Conservation (phyloP, 1,140 invertebrate species). For the Pinna nobilis region DNA sequence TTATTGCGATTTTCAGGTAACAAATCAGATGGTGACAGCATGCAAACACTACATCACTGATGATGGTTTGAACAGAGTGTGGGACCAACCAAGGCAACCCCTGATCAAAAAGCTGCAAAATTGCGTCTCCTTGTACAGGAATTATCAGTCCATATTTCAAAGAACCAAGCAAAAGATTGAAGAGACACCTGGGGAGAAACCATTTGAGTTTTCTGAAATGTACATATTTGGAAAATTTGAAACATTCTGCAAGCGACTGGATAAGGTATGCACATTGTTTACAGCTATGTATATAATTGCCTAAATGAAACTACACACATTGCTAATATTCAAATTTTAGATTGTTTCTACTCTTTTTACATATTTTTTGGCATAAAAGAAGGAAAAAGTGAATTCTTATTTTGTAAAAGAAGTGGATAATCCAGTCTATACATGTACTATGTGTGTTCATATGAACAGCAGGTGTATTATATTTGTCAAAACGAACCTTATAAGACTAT, state of each 20-base stretch:
- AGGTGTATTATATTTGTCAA: no score
- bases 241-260: constrained; percentile 89
- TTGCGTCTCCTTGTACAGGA: constrained; percentile 87
- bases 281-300: no score
- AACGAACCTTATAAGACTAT: no score
- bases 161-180: constrained; percentile 74
- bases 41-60: constrained; percentile 93
- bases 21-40: constrained; percentile 96
- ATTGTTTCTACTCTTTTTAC: no score
- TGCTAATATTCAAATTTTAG: no score
- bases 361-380: no score
- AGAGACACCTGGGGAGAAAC: constrained; percentile 79
- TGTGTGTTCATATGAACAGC: no score
- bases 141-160: constrained; percentile 78
- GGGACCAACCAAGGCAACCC: constrained; percentile 85
- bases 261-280: constrained; percentile 79
- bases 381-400: no score
- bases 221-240: constrained; percentile 97
- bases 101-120: constrained; percentile 87
- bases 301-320: neutral
- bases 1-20: constrained; percentile 83
- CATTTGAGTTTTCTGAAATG: constrained; percentile 93
- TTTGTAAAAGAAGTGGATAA: no score
- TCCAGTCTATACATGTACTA: no score
- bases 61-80: constrained; percentile 88